These are phyloP conservation scores for Terrapene triunguis DNA, from an alignment of 2,113 vertebrate genomes.

Conservation along the genomic window DNA sequence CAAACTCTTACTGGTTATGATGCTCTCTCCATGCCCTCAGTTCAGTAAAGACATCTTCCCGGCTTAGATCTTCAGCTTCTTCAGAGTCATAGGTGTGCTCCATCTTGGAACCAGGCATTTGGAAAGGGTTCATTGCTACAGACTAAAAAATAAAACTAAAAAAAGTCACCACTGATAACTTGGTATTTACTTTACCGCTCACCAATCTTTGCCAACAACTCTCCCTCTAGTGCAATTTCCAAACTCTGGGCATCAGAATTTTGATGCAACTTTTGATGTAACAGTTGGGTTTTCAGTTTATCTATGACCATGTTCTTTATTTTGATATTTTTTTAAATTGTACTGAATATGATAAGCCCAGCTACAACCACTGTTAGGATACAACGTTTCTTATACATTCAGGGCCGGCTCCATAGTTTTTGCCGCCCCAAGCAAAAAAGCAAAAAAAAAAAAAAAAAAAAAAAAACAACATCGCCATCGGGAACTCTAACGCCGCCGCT, in stretches of 20 bases:
- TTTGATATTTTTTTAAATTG: neutral
- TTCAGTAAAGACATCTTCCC: constrained; percentile 76
- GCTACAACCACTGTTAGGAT: neutral
- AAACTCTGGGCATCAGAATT: neutral
- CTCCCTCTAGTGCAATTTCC: rapidly evolving
- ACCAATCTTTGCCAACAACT: neutral
- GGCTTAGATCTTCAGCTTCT: constrained; percentile 56
- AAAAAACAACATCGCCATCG: no score
- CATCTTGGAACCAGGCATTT: constrained; percentile 49
- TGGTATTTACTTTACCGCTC: neutral
- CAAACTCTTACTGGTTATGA: constrained; percentile 78
- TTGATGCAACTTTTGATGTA: neutral
- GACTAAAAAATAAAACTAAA: constrained; percentile 11
- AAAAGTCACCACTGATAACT: neutral
- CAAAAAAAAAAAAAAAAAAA: no score
- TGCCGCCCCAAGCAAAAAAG: no score
- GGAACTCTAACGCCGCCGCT: no score
- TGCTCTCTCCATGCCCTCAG: constrained; percentile 75
- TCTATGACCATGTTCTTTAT: neutral
- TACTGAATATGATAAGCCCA: neutral
- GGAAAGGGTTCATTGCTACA: constrained; percentile 36
- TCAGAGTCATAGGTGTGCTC: constrained; percentile 72
- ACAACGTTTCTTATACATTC: neutral
- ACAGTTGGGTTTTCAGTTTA: neutral
- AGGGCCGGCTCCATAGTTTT: no score